Percentiles rank a stretch among this genome's conserved stretches.
phyloP scores from a whole-genome alignment of 2,797 vertebrate species.

The Adelosebastes latens region DNA sequence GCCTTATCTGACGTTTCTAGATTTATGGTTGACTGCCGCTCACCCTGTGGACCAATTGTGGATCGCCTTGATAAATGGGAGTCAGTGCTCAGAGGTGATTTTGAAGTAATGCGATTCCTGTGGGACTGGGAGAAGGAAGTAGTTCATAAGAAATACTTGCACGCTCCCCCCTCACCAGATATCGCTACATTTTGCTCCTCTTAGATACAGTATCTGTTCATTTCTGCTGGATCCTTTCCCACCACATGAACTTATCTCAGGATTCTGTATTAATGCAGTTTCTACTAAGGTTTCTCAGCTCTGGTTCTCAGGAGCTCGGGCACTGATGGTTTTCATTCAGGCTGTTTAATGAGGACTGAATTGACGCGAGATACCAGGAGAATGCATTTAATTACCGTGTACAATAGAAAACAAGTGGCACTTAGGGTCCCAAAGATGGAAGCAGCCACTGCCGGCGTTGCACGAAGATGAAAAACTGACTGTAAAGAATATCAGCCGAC shows the following conservation, averaged over 20 bases:
- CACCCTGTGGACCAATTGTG: slow-evolving; percentile 63
- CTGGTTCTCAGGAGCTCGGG: background rate
- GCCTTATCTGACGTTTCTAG: slow-evolving; percentile 57
- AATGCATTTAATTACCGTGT: slow-evolving; percentile 48
- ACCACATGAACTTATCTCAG: slow-evolving; percentile 2
- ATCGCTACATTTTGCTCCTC: slow-evolving; percentile 20
- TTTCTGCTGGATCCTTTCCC: background rate
- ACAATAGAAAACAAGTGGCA: slow-evolving; percentile 49
- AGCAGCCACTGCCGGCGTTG: slow-evolving; percentile 13
- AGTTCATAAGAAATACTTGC: slow-evolving; percentile 3
- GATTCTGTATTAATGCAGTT: slow-evolving; percentile 16
- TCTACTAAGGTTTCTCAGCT: slow-evolving; percentile 8
- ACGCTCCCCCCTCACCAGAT: background rate
- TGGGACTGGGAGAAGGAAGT: slow-evolving; percentile 16
- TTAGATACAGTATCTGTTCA: background rate
- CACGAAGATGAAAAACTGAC: slow-evolving; percentile 33
- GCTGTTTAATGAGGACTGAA: slow-evolving; percentile 48
- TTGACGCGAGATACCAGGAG: slow-evolving; percentile 32
- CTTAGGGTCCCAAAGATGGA: slow-evolving; percentile 35
- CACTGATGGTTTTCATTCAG: slow-evolving; percentile 40
- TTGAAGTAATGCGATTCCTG: slow-evolving; percentile 44
- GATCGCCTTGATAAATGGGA: slow-evolving; percentile 61
- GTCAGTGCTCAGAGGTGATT: slow-evolving; percentile 44
- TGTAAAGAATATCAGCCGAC: background rate
- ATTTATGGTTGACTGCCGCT: slow-evolving; percentile 63